Conservation (phyloP, 2,797 vertebrate species). For the Lutjanus argentimaculatus region DNA sequence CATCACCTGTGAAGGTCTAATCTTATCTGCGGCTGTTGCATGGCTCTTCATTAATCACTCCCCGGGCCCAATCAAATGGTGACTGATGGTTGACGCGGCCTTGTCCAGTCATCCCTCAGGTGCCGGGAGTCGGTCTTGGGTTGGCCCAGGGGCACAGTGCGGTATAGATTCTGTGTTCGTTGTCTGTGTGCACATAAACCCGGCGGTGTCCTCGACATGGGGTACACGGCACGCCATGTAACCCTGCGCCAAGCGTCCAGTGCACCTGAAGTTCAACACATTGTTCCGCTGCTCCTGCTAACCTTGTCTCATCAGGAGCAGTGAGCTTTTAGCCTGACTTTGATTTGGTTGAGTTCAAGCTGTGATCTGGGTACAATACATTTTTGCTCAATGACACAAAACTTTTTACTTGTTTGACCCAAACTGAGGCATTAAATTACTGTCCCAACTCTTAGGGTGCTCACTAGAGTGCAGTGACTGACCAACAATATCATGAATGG, state of each 20-base stretch:
- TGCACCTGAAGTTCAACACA: constrained; percentile 31
- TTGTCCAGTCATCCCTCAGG: constrained; percentile 72
- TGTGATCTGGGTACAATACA: constrained; percentile 8
- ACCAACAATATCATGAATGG: constrained; percentile 38
- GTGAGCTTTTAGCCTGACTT: constrained; percentile 25
- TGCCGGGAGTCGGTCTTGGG: constrained; percentile 34
- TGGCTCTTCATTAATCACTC: constrained; percentile 84
- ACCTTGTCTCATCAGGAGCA: constrained; percentile 34
- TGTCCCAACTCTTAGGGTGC: constrained; percentile 16
- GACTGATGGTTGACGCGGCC: constrained; percentile 79
- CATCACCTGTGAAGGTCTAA: constrained; percentile 82
- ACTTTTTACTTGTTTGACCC: constrained; percentile 30
- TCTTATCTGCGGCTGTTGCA: constrained; percentile 81
- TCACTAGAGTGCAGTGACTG: constrained; percentile 25
- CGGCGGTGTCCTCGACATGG: constrained; percentile 11
- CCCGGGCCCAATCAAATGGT: constrained; percentile 74
- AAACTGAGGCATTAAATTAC: constrained; percentile 26
- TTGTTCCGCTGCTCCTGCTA: constrained; percentile 28
- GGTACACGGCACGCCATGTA: constrained; percentile 3
- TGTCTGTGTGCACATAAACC: constrained; percentile 36
- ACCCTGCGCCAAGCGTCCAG: constrained; percentile 38
- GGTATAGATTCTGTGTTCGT: constrained; percentile 38
- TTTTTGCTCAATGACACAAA: constrained; percentile 35
- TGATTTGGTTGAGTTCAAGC: constrained; percentile 26
- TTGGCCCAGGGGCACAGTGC: constrained; percentile 11